Evolutionary conservation across 2,888 invertebrate species (phyloP).

Genomic region (Lithophane semibrunnea): DNA sequence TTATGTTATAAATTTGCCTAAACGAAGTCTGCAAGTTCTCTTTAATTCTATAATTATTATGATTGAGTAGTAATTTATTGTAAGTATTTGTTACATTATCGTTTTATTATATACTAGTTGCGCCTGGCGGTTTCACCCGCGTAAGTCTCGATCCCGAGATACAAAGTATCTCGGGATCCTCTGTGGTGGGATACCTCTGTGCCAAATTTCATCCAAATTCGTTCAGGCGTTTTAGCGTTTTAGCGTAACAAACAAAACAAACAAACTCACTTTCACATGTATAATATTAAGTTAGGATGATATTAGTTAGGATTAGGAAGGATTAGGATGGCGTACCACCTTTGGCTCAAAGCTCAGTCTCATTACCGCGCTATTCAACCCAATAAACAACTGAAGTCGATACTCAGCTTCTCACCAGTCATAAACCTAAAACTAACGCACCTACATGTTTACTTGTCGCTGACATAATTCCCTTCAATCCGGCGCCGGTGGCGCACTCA

Average conservation of each 20-base stretch:
- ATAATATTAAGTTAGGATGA: too few species aligned
- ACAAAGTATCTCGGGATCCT: too few species aligned
- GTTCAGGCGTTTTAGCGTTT: too few species aligned
- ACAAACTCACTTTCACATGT: too few species aligned
- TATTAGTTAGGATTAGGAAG: too few species aligned
- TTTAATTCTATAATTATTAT: too few species aligned
- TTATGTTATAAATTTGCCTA: not conserved
- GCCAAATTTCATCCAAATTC: too few species aligned
- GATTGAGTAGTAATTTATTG: not conserved
- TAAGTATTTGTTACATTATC: not conserved
- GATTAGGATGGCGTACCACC: not conserved
- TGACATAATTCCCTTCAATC: slow-evolving; percentile 12
- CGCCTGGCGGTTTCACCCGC: too few species aligned
- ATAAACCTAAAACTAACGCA: not conserved
- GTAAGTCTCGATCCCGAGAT: too few species aligned
- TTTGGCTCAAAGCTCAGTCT: not conserved
- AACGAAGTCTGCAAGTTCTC: not conserved
- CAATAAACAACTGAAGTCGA: not conserved
- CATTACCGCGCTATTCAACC: not conserved
- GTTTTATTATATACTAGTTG: not conserved
- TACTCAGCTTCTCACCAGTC: not conserved
- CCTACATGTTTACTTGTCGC: not conserved
- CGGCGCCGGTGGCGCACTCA: not conserved
- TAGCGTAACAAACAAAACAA: too few species aligned
- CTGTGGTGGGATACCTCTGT: too few species aligned